phyloP scores from a whole-genome alignment of 2,113 vertebrate species.

The Passer domesticus region DNA sequence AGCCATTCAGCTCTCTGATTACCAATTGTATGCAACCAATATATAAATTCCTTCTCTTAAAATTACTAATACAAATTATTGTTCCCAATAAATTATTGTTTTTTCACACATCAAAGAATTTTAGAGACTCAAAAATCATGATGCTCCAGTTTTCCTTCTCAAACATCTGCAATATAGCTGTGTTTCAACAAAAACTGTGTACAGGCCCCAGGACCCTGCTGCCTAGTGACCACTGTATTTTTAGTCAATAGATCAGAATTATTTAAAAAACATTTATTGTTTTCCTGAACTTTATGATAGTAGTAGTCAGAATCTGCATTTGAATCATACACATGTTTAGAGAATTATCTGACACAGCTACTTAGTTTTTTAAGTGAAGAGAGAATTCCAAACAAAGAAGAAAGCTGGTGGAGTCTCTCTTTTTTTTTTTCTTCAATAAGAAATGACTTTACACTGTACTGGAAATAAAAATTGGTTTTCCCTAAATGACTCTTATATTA shows the following conservation, averaged over 20 bases:
- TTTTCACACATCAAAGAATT: background rate
- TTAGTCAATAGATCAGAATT: background rate
- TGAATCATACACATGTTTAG: background rate
- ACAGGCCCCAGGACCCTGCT: background rate
- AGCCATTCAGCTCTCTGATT: background rate
- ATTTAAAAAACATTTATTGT: background rate
- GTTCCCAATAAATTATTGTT: background rate
- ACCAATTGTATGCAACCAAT: background rate
- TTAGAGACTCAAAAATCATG: background rate
- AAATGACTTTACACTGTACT: background rate
- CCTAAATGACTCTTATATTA: background rate
- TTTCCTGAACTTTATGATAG: background rate
- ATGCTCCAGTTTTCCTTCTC: background rate
- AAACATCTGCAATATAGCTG: background rate
- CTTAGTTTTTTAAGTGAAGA: background rate
- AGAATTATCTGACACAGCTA: background rate
- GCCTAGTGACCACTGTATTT: background rate
- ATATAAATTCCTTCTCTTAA: background rate
- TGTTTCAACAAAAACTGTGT: background rate
- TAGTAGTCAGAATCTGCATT: background rate
- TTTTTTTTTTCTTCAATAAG: background rate
- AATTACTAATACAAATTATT: background rate
- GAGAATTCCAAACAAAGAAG: background rate
- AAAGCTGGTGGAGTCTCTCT: background rate
- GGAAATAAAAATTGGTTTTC: background rate